These are phyloP conservation scores for Ctenopoma multispine DNA, from an alignment of 2,797 vertebrate genomes.

Conservation along the genomic window DNA sequence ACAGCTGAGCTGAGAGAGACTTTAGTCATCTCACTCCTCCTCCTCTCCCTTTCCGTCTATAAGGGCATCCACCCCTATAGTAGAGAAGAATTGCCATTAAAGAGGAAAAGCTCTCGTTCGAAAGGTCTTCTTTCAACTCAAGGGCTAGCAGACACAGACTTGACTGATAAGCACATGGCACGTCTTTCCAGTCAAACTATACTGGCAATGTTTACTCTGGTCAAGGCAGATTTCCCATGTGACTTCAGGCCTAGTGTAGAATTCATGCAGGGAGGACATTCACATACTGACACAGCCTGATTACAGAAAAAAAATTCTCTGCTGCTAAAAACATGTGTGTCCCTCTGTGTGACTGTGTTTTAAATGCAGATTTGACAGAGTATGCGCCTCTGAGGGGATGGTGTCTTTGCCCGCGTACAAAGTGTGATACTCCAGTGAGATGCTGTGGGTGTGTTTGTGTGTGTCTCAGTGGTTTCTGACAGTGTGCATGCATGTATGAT, in stretches of 20 bases:
- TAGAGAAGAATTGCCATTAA: constrained; percentile 25
- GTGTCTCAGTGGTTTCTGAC: constrained; percentile 31
- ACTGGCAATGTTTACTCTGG: constrained; percentile 44
- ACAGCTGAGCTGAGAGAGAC: constrained; percentile 75
- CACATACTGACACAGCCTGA: constrained; percentile 46
- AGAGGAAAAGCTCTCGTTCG: constrained; percentile 48
- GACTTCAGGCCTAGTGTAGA: constrained; percentile 28
- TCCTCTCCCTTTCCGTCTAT: constrained; percentile 48
- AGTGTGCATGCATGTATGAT: constrained; percentile 70
- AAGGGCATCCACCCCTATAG: constrained; percentile 52
- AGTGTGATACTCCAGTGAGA: constrained; percentile 49
- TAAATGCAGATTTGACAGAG: constrained; percentile 61
- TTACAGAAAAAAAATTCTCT: constrained; percentile 18
- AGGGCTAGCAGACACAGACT: background rate
- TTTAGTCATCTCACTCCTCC: constrained; percentile 75
- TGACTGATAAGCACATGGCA: constrained; percentile 24
- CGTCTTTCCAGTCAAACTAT: constrained; percentile 47
- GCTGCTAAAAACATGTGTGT: constrained; percentile 49
- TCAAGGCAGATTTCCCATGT: constrained; percentile 65
- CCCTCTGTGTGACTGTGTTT: constrained; percentile 40
- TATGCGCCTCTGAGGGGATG: constrained; percentile 52
- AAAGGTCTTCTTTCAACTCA: constrained; percentile 27
- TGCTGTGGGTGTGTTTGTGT: constrained; percentile 31
- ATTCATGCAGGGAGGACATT: constrained; percentile 51
- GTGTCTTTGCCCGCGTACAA: constrained; percentile 62